Conservation (phyloP, 2,888 invertebrate genomes). For the Tortrix viridana region DNA sequence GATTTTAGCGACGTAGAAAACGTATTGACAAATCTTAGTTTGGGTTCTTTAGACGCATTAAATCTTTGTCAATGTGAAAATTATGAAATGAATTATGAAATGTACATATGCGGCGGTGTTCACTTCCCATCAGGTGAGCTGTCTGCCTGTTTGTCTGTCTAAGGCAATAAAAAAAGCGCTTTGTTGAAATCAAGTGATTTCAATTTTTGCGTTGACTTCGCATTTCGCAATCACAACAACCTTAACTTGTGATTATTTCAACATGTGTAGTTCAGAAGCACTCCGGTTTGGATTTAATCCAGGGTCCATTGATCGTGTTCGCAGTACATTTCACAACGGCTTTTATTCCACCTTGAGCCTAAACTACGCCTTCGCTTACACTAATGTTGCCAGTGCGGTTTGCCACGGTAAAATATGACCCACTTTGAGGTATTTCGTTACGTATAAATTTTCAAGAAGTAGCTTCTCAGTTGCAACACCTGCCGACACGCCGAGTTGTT, state of each 20-base stretch:
- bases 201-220: no score
- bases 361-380: slow-evolving; percentile 47
- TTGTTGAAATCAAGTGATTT: no score
- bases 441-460: slow-evolving; percentile 36
- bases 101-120: no score
- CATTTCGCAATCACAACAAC: neutral
- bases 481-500: slow-evolving; percentile 26
- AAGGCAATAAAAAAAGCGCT: no score
- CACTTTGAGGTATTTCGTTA: slow-evolving; percentile 46
- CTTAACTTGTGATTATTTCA: no score
- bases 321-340: slow-evolving; percentile 50
- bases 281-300: neutral
- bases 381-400: slow-evolving; percentile 49
- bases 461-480: slow-evolving; percentile 19
- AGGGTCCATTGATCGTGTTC: slow-evolving; percentile 21
- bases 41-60: neutral
- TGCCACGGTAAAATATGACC: slow-evolving; percentile 50
- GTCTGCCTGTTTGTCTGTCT: no score
- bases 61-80: no score
- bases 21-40: no score
- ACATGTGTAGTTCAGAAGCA: neutral
- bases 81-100: no score
- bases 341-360: slow-evolving; percentile 43
- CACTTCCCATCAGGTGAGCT: no score
- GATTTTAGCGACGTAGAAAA: neutral